phyloP scores from a whole-genome alignment of 2,888 invertebrate species.

The Caenorhabditis sp. region DNA sequence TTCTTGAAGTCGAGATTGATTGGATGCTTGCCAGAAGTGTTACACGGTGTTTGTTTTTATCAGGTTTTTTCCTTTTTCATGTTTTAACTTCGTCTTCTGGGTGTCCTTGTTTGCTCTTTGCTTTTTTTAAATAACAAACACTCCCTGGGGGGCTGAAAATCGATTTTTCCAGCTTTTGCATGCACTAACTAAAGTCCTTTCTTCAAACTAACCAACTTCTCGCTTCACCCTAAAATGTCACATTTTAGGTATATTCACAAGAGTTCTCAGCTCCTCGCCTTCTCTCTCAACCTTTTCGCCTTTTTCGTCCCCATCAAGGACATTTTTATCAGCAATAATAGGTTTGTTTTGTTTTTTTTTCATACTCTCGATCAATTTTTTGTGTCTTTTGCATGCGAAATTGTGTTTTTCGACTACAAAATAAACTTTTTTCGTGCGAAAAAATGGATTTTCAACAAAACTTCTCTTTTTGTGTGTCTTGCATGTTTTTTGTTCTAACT shows the following conservation, averaged over 20 bases:
- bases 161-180: too few species aligned
- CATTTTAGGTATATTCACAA: not conserved
- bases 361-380: not conserved
- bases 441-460: not conserved
- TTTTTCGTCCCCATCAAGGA: slow-evolving; percentile 13
- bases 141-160: too few species aligned
- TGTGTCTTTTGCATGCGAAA: too few species aligned
- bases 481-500: not conserved
- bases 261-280: not conserved
- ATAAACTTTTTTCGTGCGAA: not conserved
- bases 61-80: slow-evolving; percentile 17
- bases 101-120: too few species aligned
- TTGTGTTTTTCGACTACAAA: too few species aligned
- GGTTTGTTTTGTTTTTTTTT: slow-evolving; percentile 17
- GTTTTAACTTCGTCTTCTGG: slow-evolving; percentile 24
- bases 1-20: not conserved
- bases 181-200: too few species aligned
- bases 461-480: not conserved
- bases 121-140: too few species aligned
- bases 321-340: slow-evolving; percentile 39
- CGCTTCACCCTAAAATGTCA: not conserved
- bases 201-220: not conserved
- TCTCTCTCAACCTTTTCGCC: not conserved
- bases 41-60: not conserved
- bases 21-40: slow-evolving; percentile 26